Conservation (phyloP, 2,888 invertebrate genomes). For the Drosophila robusta region DNA sequence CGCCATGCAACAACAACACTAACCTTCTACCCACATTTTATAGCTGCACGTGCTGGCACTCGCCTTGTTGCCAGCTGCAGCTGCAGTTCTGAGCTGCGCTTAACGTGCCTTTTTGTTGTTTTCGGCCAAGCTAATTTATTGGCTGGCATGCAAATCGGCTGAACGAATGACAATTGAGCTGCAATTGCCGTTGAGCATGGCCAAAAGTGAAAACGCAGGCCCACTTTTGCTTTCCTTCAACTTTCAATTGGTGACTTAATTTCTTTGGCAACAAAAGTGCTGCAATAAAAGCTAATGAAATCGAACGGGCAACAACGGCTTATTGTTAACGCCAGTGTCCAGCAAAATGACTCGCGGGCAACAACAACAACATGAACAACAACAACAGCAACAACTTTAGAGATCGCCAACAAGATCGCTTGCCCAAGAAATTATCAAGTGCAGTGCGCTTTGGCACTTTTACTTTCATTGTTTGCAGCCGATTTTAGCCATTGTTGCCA, state of each 20-base stretch:
- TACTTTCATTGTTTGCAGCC: constrained; percentile 67
- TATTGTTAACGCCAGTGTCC: constrained; percentile 61
- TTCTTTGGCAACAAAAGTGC: constrained; percentile 69
- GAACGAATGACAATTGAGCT: constrained; percentile 27
- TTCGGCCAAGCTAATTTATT: constrained; percentile 63
- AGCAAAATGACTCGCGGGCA: constrained; percentile 37
- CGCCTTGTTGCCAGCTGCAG: constrained; percentile 17
- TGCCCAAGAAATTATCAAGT: constrained; percentile 79
- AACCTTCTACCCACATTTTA: not conserved
- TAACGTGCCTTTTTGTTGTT: constrained; percentile 7
- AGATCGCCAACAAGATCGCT: constrained; percentile 36
- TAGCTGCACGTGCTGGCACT: not conserved
- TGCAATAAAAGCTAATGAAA: constrained; percentile 79
- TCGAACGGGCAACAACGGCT: constrained; percentile 63
- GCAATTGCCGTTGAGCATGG: constrained; percentile 50
- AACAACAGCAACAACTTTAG: constrained; percentile 21
- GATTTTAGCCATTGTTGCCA: constrained; percentile 42
- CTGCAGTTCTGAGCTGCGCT: constrained; percentile 39
- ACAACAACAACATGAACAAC: constrained; percentile 20
- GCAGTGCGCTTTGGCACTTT: constrained; percentile 72
- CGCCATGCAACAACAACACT: not conserved
- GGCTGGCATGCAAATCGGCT: constrained; percentile 43
- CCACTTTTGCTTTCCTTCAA: constrained; percentile 72
- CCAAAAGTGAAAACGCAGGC: constrained; percentile 71
- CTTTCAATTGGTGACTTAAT: constrained; percentile 81